Evolutionary conservation across 2,113 vertebrate genomes (phyloP), one percentile per base, ranked within the genome.

Genomic region (Eonycteris spelaea): DNA sequence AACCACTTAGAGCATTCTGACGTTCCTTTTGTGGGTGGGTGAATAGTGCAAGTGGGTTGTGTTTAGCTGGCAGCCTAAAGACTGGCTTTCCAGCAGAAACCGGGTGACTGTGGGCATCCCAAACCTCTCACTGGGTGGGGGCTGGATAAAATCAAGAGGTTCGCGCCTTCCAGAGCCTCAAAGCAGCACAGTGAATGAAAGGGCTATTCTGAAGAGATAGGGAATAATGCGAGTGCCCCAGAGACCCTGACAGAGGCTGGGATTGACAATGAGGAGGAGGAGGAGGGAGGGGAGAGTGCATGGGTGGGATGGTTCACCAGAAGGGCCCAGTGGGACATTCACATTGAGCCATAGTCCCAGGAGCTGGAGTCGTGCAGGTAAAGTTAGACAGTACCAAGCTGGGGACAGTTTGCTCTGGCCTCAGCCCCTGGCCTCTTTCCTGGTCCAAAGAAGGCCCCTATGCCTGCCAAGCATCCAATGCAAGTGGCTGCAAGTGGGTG

Each of bases 371-470:
- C n/a, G n/a, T n/a, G n/a, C n/a, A n/a, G n/a, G 95, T 84, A 96
- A 96, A 96, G 95, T 96, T 94, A 97, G 65, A 59, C 91, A 95
- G n/a, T 21, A 71, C 88, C 92, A 94, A 68, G n/a, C 94, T 97
- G 97, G 84, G 97, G 84, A 95, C 45, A 63, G 75, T 95, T 97
- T 97, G 94, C 80, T 97, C 96, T 95, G 85, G 84, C 43, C 78
- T 53, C 15, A 91, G 95, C 91, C 90, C 95, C 38, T 87, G 85
- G 94, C 90, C 96, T 95, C 90, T 85, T 97, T 95, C 70, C 90
- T 90, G 97, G 67, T 95, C 83, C 94, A 94, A 70, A 63, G 90
- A 94, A 96, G 96, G 84, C 65, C 78, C 67, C 82, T 95, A 43
- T 61, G 84, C 68, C 96, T 95, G 87, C 77, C 83, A 87, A 75